Evolutionary conservation across 2,888 invertebrate genomes (phyloP).

Genomic region (Stenodema calcarata): DNA sequence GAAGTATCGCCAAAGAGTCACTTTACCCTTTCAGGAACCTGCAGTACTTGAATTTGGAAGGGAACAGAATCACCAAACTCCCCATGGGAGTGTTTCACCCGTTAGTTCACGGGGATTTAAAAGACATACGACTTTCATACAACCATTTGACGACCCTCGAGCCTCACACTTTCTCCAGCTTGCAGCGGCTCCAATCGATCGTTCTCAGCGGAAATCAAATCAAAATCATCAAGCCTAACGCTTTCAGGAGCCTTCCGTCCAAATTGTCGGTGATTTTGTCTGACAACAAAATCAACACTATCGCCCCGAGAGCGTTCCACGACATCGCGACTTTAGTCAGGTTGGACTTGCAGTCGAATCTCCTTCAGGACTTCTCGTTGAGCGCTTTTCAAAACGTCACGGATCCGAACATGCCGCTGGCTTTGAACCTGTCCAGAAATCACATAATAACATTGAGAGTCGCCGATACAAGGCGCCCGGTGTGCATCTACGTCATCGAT

Average conservation of each 20-base stretch:
- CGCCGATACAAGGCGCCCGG: conserved; percentile 62
- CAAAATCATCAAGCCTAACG: conserved; percentile 71
- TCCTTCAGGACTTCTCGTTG: conserved; percentile 72
- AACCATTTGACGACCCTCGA: conserved; percentile 77
- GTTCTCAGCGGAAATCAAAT: conserved; percentile 82
- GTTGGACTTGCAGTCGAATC: conserved; percentile 82
- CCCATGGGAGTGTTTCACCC: conserved; percentile 73
- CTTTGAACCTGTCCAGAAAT: conserved; percentile 79
- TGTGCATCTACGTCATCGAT: conserved; percentile 75
- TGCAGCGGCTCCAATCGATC: conserved; percentile 77
- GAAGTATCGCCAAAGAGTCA: conserved; percentile 74
- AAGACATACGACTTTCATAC: conserved; percentile 81
- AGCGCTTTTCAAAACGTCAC: conserved; percentile 74
- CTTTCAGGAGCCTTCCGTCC: conserved; percentile 79
- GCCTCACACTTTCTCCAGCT: conserved; percentile 73
- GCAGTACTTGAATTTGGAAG: conserved; percentile 84
- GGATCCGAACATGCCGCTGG: conserved; percentile 70
- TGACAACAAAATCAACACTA: conserved; percentile 77
- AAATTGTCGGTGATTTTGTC: conserved; percentile 83
- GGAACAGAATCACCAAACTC: conserved; percentile 78
- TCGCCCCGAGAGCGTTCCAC: conserved; percentile 76
- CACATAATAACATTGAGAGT: conserved; percentile 64
- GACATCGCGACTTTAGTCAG: conserved; percentile 78
- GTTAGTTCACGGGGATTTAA: conserved; percentile 74
- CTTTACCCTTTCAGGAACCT: conserved; percentile 73